Evolutionary conservation across 2,113 vertebrate genomes (phyloP).

Genomic region (Trematocara marginatum): DNA sequence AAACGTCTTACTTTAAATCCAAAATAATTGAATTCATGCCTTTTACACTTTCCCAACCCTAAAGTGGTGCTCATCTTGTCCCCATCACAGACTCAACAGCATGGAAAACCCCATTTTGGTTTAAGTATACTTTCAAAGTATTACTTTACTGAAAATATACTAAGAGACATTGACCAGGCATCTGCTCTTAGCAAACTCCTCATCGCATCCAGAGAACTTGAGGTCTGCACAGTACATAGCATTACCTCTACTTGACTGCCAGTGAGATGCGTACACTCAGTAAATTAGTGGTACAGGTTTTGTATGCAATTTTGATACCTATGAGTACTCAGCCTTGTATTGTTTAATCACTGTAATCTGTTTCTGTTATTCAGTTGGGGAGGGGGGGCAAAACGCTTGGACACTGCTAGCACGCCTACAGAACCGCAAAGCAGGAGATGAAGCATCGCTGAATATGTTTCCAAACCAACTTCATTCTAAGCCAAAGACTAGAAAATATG

Average conservation of each 20-base stretch:
- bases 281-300: not conserved
- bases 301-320: not conserved
- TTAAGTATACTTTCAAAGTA: slow-evolving; percentile 19
- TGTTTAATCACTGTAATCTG: not conserved
- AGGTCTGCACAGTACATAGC: not conserved
- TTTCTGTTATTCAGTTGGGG: not conserved
- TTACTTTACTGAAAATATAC: not conserved
- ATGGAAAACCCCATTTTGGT: slow-evolving; percentile 38
- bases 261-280: not conserved
- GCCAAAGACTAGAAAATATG: no score
- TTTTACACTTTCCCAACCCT: slow-evolving; percentile 24
- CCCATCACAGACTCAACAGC: slow-evolving; percentile 28
- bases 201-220: not conserved
- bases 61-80: slow-evolving; percentile 22
- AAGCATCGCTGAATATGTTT: no score
- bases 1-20: slow-evolving; percentile 1
- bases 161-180: not conserved
- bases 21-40: slow-evolving; percentile 23
- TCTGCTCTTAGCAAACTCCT: not conserved
- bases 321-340: not conserved
- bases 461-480: no score
- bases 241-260: not conserved
- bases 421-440: no score
- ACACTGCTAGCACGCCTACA: no score
- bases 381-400: no score